These are phyloP conservation scores for Glandiceps talaboti DNA, from an alignment of 53 echinoderm and acorn worm species.

Conservation along the genomic window DNA sequence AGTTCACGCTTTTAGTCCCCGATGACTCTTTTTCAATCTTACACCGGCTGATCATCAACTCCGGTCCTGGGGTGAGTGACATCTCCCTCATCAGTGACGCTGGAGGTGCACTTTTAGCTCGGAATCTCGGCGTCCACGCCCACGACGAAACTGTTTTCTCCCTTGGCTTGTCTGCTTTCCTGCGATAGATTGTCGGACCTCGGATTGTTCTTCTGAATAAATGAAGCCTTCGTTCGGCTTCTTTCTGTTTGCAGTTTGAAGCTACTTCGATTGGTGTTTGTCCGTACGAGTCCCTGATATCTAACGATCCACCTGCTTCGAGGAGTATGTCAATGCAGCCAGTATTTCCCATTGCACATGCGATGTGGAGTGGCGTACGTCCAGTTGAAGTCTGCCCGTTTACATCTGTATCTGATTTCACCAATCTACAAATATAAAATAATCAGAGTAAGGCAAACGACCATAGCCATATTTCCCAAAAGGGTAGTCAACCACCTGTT, in stretches of 20 bases:
- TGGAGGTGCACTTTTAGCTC: constrained; percentile 59
- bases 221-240: constrained; percentile 20
- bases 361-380: constrained; percentile 69
- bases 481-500: too few relatives aligned
- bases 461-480: too few relatives aligned
- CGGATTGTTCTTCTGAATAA: constrained; percentile 11
- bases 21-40: neutral
- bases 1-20: too few relatives aligned
- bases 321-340: constrained; percentile 65
- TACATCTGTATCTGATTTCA: constrained; percentile 28
- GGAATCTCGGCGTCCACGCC: constrained; percentile 61
- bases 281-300: constrained; percentile 36
- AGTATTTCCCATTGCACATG: constrained; percentile 73
- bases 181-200: neutral
- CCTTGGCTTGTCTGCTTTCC: neutral
- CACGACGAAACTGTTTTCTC: constrained; percentile 21
- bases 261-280: constrained; percentile 57
- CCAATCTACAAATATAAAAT: constrained; percentile 24
- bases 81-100: constrained; percentile 46
- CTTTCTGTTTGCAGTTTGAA: constrained; percentile 65
- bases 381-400: constrained; percentile 40
- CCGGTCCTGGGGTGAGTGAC: constrained; percentile 53
- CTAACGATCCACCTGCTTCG: constrained; percentile 45
- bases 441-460: too few relatives aligned
- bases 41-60: neutral